phyloP scores from a whole-genome alignment of 92 coral and sea anemone species.

The Siderastrea siderea region DNA sequence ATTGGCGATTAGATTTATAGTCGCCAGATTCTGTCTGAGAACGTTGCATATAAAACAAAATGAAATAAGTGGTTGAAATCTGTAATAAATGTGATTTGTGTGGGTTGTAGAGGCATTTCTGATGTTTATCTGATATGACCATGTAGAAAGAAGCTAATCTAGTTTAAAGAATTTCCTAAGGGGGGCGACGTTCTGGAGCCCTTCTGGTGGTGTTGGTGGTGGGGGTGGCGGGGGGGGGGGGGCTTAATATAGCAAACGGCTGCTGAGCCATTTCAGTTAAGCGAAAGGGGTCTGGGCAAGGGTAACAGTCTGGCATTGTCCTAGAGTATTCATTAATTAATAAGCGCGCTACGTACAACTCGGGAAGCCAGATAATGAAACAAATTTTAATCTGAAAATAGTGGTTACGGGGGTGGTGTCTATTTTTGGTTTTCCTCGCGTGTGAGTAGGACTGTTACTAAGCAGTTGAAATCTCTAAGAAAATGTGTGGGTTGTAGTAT shows the following conservation, averaged over 20 bases:
- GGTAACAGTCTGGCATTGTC: neutral
- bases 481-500: constrained; percentile 3
- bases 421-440: neutral
- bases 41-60: neutral
- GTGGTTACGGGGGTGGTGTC: no score
- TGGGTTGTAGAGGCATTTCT: no score
- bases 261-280: no score
- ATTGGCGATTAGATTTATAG: neutral
- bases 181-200: neutral
- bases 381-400: no score
- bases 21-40: neutral
- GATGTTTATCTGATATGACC: neutral
- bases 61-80: no score
- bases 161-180: neutral
- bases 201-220: neutral
- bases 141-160: neutral
- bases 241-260: no score
- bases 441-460: neutral
- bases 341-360: no score
- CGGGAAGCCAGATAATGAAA: neutral
- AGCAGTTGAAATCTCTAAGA: neutral
- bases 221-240: neutral
- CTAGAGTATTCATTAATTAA: no score
- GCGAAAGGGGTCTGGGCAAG: no score
- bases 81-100: no score